These are phyloP conservation scores for Benthosema pterotum DNA, from an alignment of 2,797 vertebrate species.

Conservation along the genomic window DNA sequence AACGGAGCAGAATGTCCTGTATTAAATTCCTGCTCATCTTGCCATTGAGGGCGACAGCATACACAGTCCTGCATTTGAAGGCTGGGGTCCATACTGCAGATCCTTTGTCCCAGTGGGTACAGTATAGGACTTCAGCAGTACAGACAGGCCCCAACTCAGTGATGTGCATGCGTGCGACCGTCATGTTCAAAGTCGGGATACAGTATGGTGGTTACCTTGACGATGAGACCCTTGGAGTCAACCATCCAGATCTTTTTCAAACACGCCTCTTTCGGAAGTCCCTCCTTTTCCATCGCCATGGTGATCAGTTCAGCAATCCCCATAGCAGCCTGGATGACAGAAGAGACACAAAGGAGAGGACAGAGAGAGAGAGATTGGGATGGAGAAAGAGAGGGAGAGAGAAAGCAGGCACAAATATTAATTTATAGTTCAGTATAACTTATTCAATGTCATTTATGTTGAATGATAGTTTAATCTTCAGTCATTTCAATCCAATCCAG, in stretches of 20 bases:
- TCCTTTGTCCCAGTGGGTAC: no score
- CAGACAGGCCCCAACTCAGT: no score
- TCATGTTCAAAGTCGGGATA: neutral
- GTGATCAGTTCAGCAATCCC: conserved; percentile 93
- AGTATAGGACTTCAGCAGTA: no score
- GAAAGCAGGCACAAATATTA: neutral
- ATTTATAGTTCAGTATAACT: no score
- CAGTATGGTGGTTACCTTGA: conserved; percentile 93
- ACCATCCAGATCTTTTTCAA: conserved; percentile 96
- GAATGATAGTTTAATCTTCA: no score
- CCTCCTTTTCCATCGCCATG: conserved; percentile 97
- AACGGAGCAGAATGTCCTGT: no score
- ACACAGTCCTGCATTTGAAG: no score
- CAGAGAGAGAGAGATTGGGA: neutral
- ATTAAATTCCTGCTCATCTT: no score
- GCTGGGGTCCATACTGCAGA: no score
- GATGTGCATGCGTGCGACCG: neutral
- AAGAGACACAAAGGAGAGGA: neutral
- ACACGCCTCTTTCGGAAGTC: conserved; percentile 79
- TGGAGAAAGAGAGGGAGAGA: neutral
- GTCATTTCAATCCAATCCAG: no score
- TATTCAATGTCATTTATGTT: no score
- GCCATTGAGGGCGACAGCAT: no score
- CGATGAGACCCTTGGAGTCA: conserved; percentile 96
- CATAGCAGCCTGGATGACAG: conserved; percentile 87